phyloP scores from a whole-genome alignment of 2,113 vertebrate species.

The Helogale parvula region DNA sequence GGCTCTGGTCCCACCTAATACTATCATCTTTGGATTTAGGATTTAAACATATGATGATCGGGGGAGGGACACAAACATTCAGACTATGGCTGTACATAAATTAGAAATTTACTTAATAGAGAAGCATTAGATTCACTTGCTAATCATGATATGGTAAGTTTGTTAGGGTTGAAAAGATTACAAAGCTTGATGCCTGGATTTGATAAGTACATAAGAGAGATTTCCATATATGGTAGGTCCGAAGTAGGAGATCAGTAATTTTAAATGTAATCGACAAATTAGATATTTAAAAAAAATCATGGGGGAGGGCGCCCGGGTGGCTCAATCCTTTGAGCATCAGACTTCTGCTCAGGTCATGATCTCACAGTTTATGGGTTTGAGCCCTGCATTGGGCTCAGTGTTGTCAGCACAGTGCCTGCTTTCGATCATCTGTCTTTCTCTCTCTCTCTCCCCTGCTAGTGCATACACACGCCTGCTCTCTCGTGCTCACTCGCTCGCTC shows the following conservation, averaged over 20 bases:
- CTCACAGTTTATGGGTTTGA: too few species aligned
- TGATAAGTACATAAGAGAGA: neutral
- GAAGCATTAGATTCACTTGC: conserved; percentile 9
- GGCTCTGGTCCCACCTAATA: neutral
- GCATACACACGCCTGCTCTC: too few species aligned
- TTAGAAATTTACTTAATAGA: neutral
- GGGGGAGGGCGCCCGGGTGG: too few species aligned
- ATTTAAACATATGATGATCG: neutral
- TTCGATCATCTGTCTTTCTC: too few species aligned
- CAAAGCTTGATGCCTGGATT: neutral
- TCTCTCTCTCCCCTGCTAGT: too few species aligned
- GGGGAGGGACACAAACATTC: neutral
- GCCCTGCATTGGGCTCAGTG: too few species aligned
- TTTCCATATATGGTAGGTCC: conserved; percentile 27
- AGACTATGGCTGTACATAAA: neutral
- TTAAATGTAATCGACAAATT: neutral
- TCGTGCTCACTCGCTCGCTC: too few species aligned
- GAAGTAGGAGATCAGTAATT: neutral
- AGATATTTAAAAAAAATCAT: neutral
- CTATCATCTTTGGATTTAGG: neutral
- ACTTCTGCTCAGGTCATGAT: too few species aligned
- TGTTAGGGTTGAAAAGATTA: conserved; percentile 29
- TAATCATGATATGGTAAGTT: neutral
- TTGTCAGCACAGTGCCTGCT: too few species aligned
- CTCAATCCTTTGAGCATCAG: too few species aligned